Conservation (phyloP, 2,888 invertebrate species). For the Coenonympha glycerion region DNA sequence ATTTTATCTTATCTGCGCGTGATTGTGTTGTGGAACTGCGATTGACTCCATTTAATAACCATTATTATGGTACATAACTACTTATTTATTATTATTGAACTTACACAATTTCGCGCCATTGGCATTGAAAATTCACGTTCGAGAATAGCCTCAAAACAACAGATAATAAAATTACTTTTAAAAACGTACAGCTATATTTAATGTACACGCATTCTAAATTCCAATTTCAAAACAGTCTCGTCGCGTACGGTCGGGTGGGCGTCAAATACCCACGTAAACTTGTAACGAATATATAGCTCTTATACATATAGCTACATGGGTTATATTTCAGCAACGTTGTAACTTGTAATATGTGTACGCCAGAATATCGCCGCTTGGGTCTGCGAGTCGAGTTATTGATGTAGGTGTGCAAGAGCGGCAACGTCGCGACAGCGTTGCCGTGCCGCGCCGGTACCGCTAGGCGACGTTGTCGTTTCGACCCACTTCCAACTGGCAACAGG, state of each 20-base stretch:
- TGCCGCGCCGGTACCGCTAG: slow-evolving; percentile 49
- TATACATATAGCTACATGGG: slow-evolving; percentile 1
- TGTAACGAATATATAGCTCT: not conserved
- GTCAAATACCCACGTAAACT: slow-evolving; percentile 10
- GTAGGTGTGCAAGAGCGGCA: slow-evolving; percentile 32
- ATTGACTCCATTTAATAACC: too few relatives aligned
- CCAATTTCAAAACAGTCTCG: slow-evolving; percentile 24
- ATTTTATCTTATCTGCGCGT: too few relatives aligned
- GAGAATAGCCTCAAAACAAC: slow-evolving; percentile 18
- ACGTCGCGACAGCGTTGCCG: slow-evolving; percentile 46
- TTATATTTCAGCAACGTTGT: slow-evolving; percentile 9
- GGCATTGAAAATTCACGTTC: slow-evolving; percentile 18
- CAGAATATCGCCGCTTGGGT: too few relatives aligned
- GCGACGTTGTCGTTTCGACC: slow-evolving; percentile 59
- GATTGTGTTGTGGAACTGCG: too few relatives aligned
- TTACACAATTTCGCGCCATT: slow-evolving; percentile 15
- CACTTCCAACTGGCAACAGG: slow-evolving; percentile 32
- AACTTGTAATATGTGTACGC: too few relatives aligned
- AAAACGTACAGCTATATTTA: slow-evolving; percentile 18
- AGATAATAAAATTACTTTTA: slow-evolving; percentile 17
- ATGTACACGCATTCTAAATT: slow-evolving; percentile 22
- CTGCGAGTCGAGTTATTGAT: slow-evolving; percentile 28
- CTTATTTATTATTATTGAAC: slow-evolving; percentile 4
- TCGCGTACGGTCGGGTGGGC: slow-evolving; percentile 15
- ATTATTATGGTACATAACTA: not conserved